Conservation (phyloP, 2,113 vertebrate species). For the Vimba vimba region DNA sequence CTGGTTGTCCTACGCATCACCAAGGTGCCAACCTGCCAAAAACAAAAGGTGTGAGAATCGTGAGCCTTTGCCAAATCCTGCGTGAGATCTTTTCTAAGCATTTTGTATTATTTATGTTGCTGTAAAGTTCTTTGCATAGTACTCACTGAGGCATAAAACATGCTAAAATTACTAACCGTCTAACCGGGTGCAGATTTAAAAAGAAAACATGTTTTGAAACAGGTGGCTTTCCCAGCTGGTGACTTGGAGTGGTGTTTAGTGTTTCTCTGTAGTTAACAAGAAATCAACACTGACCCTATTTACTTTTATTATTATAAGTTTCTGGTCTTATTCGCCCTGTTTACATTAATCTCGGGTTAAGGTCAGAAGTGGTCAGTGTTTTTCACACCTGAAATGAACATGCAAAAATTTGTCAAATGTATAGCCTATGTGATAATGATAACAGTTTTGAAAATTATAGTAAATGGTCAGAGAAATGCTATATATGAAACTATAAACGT, state of each 20-base stretch:
- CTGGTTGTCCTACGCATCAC: slow-evolving; percentile 50
- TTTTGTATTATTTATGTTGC: slow-evolving; percentile 28
- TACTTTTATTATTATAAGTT: not conserved
- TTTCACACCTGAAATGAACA: not conserved
- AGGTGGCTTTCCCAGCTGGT: slow-evolving; percentile 16
- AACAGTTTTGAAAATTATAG: not conserved
- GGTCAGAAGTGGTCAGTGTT: not conserved
- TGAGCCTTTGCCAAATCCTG: not conserved
- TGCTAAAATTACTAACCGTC: not conserved
- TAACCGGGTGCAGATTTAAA: not conserved
- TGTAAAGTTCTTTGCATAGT: slow-evolving; percentile 11
- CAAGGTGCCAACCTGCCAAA: slow-evolving; percentile 46
- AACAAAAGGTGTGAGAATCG: slow-evolving; percentile 31
- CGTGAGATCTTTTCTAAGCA: slow-evolving; percentile 18
- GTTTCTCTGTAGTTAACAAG: not conserved
- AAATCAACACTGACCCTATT: not conserved
- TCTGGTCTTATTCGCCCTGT: not conserved
- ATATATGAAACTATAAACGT: not conserved
- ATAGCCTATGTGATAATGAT: not conserved
- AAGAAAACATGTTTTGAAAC: slow-evolving; percentile 18
- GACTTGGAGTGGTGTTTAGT: not conserved
- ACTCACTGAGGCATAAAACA: slow-evolving; percentile 5
- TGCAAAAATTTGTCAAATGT: not conserved
- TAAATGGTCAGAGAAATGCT: not conserved
- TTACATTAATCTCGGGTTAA: not conserved